Conservation (phyloP, 2,888 invertebrate species). For the Temnothorax unifasciatus region DNA sequence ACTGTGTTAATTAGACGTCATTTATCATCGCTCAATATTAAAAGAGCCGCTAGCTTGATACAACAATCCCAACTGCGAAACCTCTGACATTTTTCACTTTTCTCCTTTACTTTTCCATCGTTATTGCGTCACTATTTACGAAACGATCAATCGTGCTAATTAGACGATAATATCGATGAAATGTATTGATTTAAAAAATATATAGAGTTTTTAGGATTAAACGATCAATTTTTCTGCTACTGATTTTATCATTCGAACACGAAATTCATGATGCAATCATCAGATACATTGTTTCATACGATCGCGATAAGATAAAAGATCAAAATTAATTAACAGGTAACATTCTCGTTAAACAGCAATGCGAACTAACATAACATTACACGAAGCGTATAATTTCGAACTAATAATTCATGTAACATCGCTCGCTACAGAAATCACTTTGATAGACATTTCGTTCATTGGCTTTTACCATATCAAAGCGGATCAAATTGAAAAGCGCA, state of each 20-base stretch:
- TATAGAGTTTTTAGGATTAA: neutral
- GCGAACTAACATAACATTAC: slow-evolving; percentile 16
- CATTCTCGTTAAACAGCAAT: slow-evolving; percentile 3
- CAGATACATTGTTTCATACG: slow-evolving; percentile 7
- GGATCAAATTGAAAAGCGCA: slow-evolving; percentile 10
- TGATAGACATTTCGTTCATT: slow-evolving; percentile 18
- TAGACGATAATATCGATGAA: neutral
- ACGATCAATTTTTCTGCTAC: neutral
- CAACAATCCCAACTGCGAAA: neutral
- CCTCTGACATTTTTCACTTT: neutral
- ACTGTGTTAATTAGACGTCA: slow-evolving; percentile 36
- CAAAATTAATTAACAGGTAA: slow-evolving; percentile 11
- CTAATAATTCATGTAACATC: slow-evolving; percentile 32
- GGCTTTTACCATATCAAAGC: slow-evolving; percentile 20
- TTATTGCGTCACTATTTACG: neutral
- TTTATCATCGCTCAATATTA: slow-evolving; percentile 32
- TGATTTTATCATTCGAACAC: neutral
- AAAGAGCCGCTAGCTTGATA: neutral
- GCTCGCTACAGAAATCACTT: neutral
- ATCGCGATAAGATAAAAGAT: neutral
- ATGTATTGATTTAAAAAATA: neutral
- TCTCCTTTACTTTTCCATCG: neutral
- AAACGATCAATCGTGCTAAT: neutral
- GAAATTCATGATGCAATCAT: neutral
- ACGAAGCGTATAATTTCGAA: slow-evolving; percentile 1